Base-by-base conservation (phyloP, 2,888 invertebrate genomes). In the Drosophila percnosoma region DNA sequence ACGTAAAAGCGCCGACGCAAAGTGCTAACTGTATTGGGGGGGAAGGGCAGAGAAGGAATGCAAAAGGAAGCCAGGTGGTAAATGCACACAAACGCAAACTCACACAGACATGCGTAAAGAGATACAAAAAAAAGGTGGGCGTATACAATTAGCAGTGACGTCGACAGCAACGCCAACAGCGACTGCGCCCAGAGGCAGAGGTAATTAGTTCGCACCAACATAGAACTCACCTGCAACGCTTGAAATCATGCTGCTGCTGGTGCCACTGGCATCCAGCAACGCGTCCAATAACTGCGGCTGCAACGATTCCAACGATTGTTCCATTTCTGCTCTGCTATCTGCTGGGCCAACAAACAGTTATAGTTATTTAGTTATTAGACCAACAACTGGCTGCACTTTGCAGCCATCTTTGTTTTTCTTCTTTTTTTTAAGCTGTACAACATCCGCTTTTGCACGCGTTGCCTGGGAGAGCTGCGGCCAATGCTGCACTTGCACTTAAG, bases 121-220 rank as follows among this genome's bases (percentile, higher is more conserved):
- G 48, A 80, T 73, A 31, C 2, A 31, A 31, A 33, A 68, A 80
- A 77, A 68, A 65, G 70, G 87, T 82, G 85, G 84, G 84, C 87
- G 85, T 85, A 87, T 84, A 84, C 85, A 85, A 84, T 87, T 75
- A 82, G 63, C 82, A 67, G 67, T 62, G 57, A 75, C 73, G 67
- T 53, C 62, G 64, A 65, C 52, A 29, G 55, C 55, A 38, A 52
- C 54, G 45, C 24, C 42, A 38, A 66, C 70, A 61, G 58, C 55
- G 54, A 75, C 75, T 61, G 84, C 82, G 66, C 87, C 79, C 73
- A 76, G 8, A 15, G 73, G 52, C 66, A 72, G 70, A 74, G 60
- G 36, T 51, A 68, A 71, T 67, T 78, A 59, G 67, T 38, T 34
- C 38, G 63, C 52, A 48, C 72, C 15, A 68, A 80, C 80, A 80